Percentiles rank a stretch among this genome's conserved stretches.
phyloP scores from a whole-genome alignment of 1,140 invertebrate genomes.

The Diprion similis region DNA sequence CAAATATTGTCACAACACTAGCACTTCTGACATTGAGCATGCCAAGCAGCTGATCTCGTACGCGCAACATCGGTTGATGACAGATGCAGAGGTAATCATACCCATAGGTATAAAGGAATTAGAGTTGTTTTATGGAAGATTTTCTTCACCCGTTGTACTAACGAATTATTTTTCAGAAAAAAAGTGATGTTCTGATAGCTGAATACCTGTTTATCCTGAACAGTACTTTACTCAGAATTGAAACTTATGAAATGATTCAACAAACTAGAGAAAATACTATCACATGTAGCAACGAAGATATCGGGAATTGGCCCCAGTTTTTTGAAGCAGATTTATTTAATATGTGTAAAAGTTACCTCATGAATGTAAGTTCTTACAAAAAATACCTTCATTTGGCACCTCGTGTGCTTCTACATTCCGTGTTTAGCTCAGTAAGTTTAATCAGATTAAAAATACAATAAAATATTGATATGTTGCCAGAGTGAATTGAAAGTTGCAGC shows the following conservation, averaged over 20 bases:
- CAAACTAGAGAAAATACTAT: conserved; percentile 17
- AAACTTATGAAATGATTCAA: conserved; percentile 49
- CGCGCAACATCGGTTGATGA: conserved; percentile 41
- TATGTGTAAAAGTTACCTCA: conserved; percentile 42
- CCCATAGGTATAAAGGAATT: neutral
- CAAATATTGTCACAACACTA: conserved; percentile 52
- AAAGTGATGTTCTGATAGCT: conserved; percentile 19
- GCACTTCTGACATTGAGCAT: conserved; percentile 41
- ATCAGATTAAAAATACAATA: too few species aligned
- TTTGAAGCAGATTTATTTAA: conserved; percentile 43
- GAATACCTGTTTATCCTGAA: conserved; percentile 35
- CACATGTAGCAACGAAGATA: conserved; percentile 22
- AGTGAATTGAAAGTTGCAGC: conserved; percentile 49
- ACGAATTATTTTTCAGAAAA: conserved; percentile 5
- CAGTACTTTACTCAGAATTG: conserved; percentile 42
- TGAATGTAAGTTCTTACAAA: conserved; percentile 34
- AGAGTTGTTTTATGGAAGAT: neutral
- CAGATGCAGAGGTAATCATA: conserved; percentile 33
- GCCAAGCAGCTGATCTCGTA: conserved; percentile 45
- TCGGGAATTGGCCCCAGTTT: conserved; percentile 50
- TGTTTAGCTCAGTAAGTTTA: too few species aligned
- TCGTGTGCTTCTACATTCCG: too few species aligned
- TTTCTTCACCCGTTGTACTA: neutral
- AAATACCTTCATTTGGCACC: too few species aligned
- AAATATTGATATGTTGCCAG: conserved; percentile 23